Evolutionary conservation across 2,113 vertebrate genomes (phyloP).

Genomic region (Nibea coibor): DNA sequence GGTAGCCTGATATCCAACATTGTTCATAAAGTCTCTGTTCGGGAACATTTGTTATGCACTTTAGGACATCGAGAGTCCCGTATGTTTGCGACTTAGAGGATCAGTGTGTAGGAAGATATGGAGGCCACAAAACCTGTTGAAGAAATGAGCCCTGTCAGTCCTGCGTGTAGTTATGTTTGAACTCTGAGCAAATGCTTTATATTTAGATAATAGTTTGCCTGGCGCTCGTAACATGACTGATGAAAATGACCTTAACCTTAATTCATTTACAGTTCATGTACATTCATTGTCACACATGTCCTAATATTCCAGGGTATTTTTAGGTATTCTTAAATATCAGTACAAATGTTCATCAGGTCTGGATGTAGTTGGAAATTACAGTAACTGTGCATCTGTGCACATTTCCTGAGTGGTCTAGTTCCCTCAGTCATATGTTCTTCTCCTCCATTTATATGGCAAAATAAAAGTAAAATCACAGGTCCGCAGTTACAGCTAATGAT

Average conservation of each 20-base stretch:
- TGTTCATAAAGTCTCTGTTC: no score
- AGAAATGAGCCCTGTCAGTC: background rate
- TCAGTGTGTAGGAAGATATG: no score
- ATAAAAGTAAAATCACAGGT: constrained; percentile 1
- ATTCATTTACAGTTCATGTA: background rate
- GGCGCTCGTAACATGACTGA: background rate
- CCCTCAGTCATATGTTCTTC: background rate
- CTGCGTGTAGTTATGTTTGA: background rate
- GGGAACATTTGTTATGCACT: no score
- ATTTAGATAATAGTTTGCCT: background rate
- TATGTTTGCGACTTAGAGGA: no score
- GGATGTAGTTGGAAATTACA: background rate
- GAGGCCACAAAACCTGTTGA: no score
- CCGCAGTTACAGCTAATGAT: constrained; percentile 8
- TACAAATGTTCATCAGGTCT: background rate
- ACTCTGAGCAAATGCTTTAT: background rate
- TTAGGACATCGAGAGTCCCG: no score
- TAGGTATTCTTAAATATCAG: background rate
- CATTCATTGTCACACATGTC: background rate
- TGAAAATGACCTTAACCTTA: background rate
- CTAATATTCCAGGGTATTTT: background rate
- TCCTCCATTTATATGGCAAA: background rate
- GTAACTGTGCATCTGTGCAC: no score
- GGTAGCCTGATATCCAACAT: no score
- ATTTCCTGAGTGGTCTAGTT: background rate